phyloP scores from a whole-genome alignment of 2,113 vertebrate species.

The Rhinoptilus africanus region DNA sequence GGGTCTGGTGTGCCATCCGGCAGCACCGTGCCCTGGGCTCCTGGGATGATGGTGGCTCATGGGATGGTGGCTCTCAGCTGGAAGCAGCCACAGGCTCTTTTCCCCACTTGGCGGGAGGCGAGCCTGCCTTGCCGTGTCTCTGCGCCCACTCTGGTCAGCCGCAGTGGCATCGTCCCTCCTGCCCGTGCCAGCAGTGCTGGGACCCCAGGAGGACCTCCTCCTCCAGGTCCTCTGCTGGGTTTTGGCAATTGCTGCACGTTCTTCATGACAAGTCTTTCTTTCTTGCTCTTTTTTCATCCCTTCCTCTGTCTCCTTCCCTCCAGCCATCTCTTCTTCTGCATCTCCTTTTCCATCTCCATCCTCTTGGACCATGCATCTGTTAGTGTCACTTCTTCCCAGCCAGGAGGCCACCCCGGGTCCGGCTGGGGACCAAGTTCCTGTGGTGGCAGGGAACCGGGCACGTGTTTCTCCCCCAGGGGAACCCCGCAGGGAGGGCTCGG shows the following conservation, averaged over 20 bases:
- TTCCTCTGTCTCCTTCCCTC: neutral
- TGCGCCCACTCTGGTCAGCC: neutral
- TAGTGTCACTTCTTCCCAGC: neutral
- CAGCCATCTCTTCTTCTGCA: neutral
- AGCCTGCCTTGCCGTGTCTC: neutral
- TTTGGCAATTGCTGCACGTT: neutral
- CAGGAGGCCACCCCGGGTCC: accelerated
- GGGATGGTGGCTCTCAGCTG: neutral
- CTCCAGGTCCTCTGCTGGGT: neutral
- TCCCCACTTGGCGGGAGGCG: accelerated
- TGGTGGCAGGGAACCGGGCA: accelerated
- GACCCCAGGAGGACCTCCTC: neutral
- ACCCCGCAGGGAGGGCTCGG: accelerated
- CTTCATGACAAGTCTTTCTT: neutral
- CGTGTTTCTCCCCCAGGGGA: accelerated
- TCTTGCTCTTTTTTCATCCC: neutral
- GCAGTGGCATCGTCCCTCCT: neutral
- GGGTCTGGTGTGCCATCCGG: neutral
- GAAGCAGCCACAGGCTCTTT: neutral
- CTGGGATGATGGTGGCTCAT: accelerated
- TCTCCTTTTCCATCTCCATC: neutral
- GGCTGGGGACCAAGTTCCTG: accelerated
- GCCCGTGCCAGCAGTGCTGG: neutral
- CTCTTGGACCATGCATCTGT: neutral
- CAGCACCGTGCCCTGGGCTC: neutral